Conservation (phyloP, 2,113 vertebrate genomes). For the Myiagra hebetior region DNA sequence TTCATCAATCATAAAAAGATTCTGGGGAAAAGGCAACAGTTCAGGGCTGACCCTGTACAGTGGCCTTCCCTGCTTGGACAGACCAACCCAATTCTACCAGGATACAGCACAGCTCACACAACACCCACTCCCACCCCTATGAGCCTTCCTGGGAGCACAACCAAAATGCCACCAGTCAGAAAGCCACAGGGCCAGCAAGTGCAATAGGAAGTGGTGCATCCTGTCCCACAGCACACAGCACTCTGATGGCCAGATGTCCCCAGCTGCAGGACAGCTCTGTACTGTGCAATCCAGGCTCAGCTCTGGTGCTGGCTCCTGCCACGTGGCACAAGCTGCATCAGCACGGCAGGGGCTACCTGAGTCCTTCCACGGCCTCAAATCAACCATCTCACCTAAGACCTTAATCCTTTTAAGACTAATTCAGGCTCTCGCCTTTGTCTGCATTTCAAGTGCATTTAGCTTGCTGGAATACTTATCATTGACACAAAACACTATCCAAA, state of each 20-base stretch:
- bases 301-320: neutral
- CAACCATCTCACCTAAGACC: neutral
- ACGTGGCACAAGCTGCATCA: fast-evolving
- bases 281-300: neutral
- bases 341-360: neutral
- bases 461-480: neutral
- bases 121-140: neutral
- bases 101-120: fast-evolving
- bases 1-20: neutral
- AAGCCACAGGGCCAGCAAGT: neutral
- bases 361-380: neutral
- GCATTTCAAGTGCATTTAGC: neutral
- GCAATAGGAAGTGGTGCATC: neutral
- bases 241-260: neutral
- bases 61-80: neutral
- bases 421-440: neutral
- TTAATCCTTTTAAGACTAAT: neutral
- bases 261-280: neutral
- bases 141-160: neutral
- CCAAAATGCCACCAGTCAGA: neutral
- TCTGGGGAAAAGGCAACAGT: neutral
- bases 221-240: neutral
- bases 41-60: neutral
- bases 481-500: neutral
- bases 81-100: neutral